Percentiles rank a stretch among this genome's conserved stretches.
phyloP scores from a whole-genome alignment of 2,797 vertebrate species.

The Emys orbicularis region DNA sequence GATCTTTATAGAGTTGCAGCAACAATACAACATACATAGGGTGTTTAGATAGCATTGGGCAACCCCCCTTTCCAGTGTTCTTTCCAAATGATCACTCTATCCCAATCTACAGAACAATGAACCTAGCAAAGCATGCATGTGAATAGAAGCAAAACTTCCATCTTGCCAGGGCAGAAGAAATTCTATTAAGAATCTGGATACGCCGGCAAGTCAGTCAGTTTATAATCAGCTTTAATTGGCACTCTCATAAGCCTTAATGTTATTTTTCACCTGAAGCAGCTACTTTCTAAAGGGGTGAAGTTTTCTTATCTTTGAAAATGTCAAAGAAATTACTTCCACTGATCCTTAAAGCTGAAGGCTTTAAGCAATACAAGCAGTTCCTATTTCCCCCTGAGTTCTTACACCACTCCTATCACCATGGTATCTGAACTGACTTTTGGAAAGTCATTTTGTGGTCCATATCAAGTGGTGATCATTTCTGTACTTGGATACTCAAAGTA shows the following conservation, averaged over 20 bases:
- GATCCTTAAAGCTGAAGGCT: not conserved
- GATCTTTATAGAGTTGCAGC: not conserved
- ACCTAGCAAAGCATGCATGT: not conserved
- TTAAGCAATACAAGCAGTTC: not conserved
- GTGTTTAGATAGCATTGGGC: not conserved
- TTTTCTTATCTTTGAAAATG: not conserved
- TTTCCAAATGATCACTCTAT: not conserved
- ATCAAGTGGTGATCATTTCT: not conserved
- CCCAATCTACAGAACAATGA: not conserved
- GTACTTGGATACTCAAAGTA: slow-evolving; percentile 3
- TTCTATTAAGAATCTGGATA: not conserved
- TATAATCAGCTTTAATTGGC: not conserved
- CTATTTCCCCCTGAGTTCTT: not conserved
- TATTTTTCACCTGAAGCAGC: not conserved
- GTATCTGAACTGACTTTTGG: not conserved
- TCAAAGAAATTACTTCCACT: not conserved
- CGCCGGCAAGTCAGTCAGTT: not conserved
- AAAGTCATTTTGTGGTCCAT: slow-evolving; percentile 11
- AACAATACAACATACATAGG: not conserved
- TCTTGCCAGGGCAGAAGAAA: not conserved
- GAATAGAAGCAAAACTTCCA: not conserved
- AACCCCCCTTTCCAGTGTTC: not conserved
- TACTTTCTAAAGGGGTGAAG: not conserved
- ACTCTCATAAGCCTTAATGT: not conserved
- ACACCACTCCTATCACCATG: not conserved